A percentile compares a stretch with the other conserved stretches of the same genome.
Evolutionary conservation across 2,113 vertebrate genomes (phyloP).

Genomic region (Xiphias gladius): DNA sequence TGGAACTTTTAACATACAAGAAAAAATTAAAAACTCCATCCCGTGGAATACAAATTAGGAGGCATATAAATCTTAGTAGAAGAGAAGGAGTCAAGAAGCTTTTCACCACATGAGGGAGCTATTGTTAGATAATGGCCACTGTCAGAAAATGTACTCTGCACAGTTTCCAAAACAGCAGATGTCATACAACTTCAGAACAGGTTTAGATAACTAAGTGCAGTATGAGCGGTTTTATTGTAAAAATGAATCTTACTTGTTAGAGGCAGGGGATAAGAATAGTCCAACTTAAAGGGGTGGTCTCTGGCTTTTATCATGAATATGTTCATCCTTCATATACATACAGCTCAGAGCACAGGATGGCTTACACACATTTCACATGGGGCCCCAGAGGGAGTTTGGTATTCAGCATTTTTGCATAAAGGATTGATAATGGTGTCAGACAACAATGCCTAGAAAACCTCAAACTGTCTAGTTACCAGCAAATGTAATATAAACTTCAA

Average conservation of each 20-base stretch:
- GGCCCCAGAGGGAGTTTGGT: background rate
- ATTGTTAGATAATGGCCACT: constrained; percentile 38
- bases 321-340: constrained; percentile 12
- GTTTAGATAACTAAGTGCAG: constrained; percentile 6
- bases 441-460: background rate
- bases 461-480: background rate
- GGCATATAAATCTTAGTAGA: background rate
- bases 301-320: background rate
- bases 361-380: background rate
- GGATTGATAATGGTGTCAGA: background rate
- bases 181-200: background rate
- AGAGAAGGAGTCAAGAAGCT: background rate
- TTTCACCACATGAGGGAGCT: constrained; percentile 68
- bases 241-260: background rate
- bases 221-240: background rate
- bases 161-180: constrained; percentile 20
- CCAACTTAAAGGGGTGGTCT: background rate
- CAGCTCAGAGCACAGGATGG: background rate
- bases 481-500: constrained; percentile 15
- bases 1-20: background rate
- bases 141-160: background rate
- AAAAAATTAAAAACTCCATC: background rate
- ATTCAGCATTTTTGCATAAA: background rate
- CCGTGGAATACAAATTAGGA: constrained; percentile 6
- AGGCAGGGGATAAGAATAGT: background rate